Percentiles rank a stretch among this genome's conserved stretches.
phyloP scores from a whole-genome alignment of 1,140 invertebrate species.

The Ladona fulva region DNA sequence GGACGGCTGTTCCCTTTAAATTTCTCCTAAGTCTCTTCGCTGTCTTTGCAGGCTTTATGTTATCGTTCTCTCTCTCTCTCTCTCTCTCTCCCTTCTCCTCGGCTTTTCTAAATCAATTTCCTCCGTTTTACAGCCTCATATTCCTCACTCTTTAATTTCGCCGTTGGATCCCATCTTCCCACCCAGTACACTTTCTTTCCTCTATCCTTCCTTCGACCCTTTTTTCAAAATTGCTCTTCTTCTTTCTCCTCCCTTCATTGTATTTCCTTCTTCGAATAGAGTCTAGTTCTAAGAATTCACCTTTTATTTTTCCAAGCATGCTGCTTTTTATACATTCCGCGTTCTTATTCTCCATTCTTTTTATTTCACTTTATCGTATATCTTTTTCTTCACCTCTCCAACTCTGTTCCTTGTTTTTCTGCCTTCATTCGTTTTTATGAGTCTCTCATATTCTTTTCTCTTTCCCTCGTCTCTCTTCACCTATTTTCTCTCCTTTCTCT shows the following conservation, averaged over 20 bases:
- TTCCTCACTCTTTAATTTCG: slow-evolving; percentile 16
- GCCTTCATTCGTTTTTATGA: not conserved
- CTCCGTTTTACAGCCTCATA: too few species aligned
- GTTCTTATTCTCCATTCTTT: too few species aligned
- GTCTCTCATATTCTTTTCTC: not conserved
- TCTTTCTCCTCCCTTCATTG: not conserved
- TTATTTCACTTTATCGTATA: too few species aligned
- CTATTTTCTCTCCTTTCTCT: not conserved
- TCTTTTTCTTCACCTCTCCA: too few species aligned
- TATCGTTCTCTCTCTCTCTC: too few species aligned
- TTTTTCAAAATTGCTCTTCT: not conserved
- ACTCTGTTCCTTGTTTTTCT: not conserved
- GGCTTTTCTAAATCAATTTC: too few species aligned
- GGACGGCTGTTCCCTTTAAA: too few species aligned
- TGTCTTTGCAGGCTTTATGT: too few species aligned
- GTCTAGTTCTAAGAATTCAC: not conserved
- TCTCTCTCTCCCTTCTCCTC: too few species aligned
- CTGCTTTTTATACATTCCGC: not conserved
- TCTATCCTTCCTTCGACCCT: too few species aligned
- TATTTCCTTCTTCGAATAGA: not conserved
- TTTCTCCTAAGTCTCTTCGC: too few species aligned
- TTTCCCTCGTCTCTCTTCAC: not conserved
- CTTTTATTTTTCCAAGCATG: not conserved
- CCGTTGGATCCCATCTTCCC: not conserved
- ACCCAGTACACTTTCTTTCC: too few species aligned